phyloP scores from a whole-genome alignment of 2,113 vertebrate species.

The Pseudorasbora parva region DNA sequence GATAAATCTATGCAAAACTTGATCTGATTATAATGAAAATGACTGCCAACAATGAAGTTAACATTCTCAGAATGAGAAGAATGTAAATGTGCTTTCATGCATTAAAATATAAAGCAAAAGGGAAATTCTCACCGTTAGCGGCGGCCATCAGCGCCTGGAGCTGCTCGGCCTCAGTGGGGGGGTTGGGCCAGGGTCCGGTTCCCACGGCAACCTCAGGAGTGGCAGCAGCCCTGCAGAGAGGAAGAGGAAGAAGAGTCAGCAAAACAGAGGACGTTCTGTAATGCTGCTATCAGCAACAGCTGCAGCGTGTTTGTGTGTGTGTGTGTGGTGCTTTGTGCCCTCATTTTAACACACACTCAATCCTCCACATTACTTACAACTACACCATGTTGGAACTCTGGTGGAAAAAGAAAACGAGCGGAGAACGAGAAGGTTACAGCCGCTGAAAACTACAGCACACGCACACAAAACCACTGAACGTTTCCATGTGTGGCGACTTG shows the following conservation, averaged over 20 bases:
- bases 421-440: constrained; percentile 44
- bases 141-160: constrained; percentile 98
- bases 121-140: constrained; percentile 83
- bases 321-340: background rate
- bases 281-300: constrained; percentile 19
- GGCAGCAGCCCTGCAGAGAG: constrained; percentile 71
- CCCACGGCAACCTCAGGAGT: constrained; percentile 85
- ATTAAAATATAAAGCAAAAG: background rate
- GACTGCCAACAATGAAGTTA: background rate
- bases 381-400: constrained; percentile 2
- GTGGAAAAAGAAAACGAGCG: constrained; percentile 37
- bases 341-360: constrained; percentile 19
- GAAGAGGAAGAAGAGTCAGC: constrained; percentile 48
- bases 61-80: too few relatives aligned
- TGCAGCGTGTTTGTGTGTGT: background rate
- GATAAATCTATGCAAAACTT: background rate
- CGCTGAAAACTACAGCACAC: constrained; percentile 35
- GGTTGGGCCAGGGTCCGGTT: constrained; percentile 96
- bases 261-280: constrained; percentile 56
- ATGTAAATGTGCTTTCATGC: background rate
- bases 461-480: constrained; percentile 51
- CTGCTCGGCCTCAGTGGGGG: constrained; percentile 95
- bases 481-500: constrained; percentile 70
- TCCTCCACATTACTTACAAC: constrained; percentile 28
- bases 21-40: constrained; percentile 1